phyloP scores from a whole-genome alignment of 1,140 invertebrate species.

The Phymastichus coffea region DNA sequence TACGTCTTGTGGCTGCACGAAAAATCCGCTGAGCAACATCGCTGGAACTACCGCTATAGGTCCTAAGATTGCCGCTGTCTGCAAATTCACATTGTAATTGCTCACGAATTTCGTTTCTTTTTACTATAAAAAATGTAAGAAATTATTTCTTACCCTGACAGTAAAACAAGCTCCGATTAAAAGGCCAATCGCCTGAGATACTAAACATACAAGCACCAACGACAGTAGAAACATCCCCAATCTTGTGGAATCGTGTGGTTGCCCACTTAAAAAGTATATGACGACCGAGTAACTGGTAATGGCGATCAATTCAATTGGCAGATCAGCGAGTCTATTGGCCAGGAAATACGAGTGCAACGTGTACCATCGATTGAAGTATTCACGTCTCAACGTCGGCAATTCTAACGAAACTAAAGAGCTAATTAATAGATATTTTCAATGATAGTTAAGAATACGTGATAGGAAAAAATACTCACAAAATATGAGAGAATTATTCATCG shows the following conservation, averaged over 20 bases:
- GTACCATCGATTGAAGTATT: constrained; percentile 93
- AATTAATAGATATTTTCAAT: too few relatives aligned
- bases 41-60: too few relatives aligned
- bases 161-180: too few relatives aligned
- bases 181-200: constrained; percentile 82
- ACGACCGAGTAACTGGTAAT: constrained; percentile 74
- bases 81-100: constrained; percentile 40
- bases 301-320: constrained; percentile 79
- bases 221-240: constrained; percentile 72
- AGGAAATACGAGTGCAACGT: constrained; percentile 85
- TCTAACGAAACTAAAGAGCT: constrained; percentile 85
- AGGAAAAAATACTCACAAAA: constrained; percentile 75
- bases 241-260: constrained; percentile 69
- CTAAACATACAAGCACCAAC: constrained; percentile 73
- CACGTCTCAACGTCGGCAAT: constrained; percentile 78
- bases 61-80: too few relatives aligned
- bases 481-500: constrained; percentile 80
- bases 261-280: constrained; percentile 81
- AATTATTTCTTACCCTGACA: too few relatives aligned
- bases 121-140: neutral
- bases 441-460: too few relatives aligned
- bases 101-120: neutral
- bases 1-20: too few relatives aligned
- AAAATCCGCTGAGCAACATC: too few relatives aligned
- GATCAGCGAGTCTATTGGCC: constrained; percentile 77